Evolutionary conservation across 2,888 invertebrate genomes (phyloP), one percentile per base, ranked within the genome.

Genomic region (Lycaena phlaeas): DNA sequence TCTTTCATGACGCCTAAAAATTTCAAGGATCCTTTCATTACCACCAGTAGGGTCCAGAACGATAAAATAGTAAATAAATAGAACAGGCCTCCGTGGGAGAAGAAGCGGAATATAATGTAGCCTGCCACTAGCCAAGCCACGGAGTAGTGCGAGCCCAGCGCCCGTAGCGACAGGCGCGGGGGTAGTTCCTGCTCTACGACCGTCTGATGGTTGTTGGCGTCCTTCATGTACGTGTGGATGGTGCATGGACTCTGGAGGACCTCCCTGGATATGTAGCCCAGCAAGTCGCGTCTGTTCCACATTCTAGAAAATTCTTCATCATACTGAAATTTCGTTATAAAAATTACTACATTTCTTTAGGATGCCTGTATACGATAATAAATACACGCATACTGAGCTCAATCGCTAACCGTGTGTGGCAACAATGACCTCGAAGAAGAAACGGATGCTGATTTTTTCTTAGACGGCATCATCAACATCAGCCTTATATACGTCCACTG

Each of bases 81-180:
- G 27, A 73, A 66, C n/a, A 78, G 45, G n/a, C 77, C 66, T 44
- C 84, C 81, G 47, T 78, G 87, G 30, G 88, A 87, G 38, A 87
- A 74, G 28, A 86, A 51, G 69, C 82, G 86, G 27, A 85, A 77
- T 2, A 87, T 27, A 4, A 87, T 48, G 38, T 84, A 82, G 2
- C 89, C 87, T 0, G 89, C 40, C 2, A 68, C 59, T 18, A 90
- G 53, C 71, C 87, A 87, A 1, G 81, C 56, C 17, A 90, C 60
- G 40, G 88, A 87, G 27, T 84, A 79, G 51, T 91, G 87, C 37
- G 88, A 89, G 3, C 91, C 93, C 10, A 92, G 75, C 36, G 85
- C 72, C 27, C 94, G 85, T 34, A 94, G 68, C 34, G 90, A 90
- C 5, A 93, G 53, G 36, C 93, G 74, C 1, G 93, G 88, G 0